Percentiles rank a stretch among this genome's conserved stretches.
These are phyloP conservation scores for Empis stercorea DNA, from an alignment of 2,888 invertebrate genomes.

Conservation along the genomic window DNA sequence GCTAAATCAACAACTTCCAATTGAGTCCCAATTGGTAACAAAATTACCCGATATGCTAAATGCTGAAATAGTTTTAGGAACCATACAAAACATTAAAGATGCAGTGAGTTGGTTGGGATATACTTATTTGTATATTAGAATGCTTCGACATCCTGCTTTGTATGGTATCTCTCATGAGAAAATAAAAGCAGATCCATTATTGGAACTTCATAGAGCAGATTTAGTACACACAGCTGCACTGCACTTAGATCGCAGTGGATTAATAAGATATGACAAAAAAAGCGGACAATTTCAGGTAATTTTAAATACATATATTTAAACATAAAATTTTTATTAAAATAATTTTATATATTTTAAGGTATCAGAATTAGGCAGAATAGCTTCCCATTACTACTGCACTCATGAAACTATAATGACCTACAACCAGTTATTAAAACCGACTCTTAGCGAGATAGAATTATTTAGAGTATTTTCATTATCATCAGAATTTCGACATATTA, in stretches of 20 bases:
- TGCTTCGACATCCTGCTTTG: slow-evolving; percentile 79
- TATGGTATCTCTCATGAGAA: slow-evolving; percentile 79
- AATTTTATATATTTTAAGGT: slow-evolving; percentile 44
- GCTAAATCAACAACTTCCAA: slow-evolving; percentile 95
- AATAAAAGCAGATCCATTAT: slow-evolving; percentile 63
- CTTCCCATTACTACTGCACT: slow-evolving; percentile 96
- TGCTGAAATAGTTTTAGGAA: slow-evolving; percentile 94
- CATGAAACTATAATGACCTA: slow-evolving; percentile 95
- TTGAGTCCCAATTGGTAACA: slow-evolving; percentile 89
- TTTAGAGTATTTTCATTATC: slow-evolving; percentile 98
- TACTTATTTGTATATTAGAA: slow-evolving; percentile 90
- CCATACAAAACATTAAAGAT: slow-evolving; percentile 74
- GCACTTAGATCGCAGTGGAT: slow-evolving; percentile 82
- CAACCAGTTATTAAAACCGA: slow-evolving; percentile 91
- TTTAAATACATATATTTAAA: slow-evolving; percentile 24
- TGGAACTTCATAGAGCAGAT: slow-evolving; percentile 88
- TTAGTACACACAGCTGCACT: slow-evolving; percentile 89
- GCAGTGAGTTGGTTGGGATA: slow-evolving; percentile 90
- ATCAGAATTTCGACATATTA: slow-evolving; percentile 86
- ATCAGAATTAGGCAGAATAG: slow-evolving; percentile 92
- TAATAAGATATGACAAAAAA: slow-evolving; percentile 90
- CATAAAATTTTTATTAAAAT: not conserved
- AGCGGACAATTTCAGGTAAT: slow-evolving; percentile 76
- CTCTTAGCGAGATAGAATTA: slow-evolving; percentile 92
- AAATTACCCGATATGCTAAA: slow-evolving; percentile 95